Evolutionary conservation across 2,888 invertebrate genomes (phyloP), one percentile per base, ranked within the genome.

Genomic region (Tubulanus polymorphus): DNA sequence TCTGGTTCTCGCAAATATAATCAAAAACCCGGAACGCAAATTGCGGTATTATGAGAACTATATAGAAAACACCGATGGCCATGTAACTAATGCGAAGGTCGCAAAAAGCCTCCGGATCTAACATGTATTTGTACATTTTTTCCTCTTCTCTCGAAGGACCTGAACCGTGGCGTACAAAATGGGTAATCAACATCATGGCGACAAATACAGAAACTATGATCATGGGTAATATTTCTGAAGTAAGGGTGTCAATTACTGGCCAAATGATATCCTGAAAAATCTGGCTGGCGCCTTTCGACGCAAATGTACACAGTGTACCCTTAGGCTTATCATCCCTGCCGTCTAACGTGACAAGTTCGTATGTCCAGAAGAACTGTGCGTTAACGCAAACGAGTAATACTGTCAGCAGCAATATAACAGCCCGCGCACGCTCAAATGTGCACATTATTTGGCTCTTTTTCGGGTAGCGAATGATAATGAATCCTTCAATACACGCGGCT

Each of bases 291-390:
- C 46, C 46, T 29, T 56, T 58, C n/a, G 54, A 51, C 6, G 52
- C 51, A 26, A 53, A 58, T 10, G 58, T 62, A 48, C 64, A 64
- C n/a, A 60, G 37, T 8, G 37, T 32, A 5, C 54, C 48, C 10
- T 61, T 57, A 6, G 55, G 30, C 1, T 61, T 62, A 3, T 63
- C 58, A 23, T 49, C 51, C n/a, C 55, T 29, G 26, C 62, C 63
- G 23, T 60, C 66, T 25, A 65, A 64, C 26, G 51, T 60, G 5
- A 68, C 64, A 10, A 74, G 60, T 3, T 74, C 74, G 27, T 65
- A 64, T 1, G 75, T 72, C 77, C 77, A 77, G 68, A 77, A 77
- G 61, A 67, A 73, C 58, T 76, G 74, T 30, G 74, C 68, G 59
- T 76, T 75, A 37, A 76, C 59, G 53, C 72, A 73, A 28, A 73